Conservation (phyloP, 2,797 vertebrate species). For the Microhierax caerulescens region DNA sequence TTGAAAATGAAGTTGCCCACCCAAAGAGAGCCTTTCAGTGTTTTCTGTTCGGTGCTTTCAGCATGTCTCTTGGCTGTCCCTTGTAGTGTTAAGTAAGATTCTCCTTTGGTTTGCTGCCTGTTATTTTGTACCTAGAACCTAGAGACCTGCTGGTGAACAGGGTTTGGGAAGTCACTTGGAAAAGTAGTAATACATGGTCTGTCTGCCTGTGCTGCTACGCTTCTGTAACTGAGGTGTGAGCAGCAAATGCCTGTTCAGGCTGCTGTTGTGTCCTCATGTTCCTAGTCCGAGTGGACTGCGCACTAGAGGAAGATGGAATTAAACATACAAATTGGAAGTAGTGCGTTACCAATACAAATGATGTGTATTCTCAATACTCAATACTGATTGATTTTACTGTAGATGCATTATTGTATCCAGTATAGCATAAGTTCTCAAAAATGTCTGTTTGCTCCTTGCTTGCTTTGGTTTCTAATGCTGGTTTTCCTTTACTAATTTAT, state of each 20-base stretch:
- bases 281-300: background rate
- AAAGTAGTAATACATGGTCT: background rate
- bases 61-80: background rate
- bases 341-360: background rate
- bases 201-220: background rate
- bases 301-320: background rate
- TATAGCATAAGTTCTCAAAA: background rate
- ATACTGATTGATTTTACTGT: background rate
- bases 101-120: background rate
- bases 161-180: background rate
- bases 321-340: background rate
- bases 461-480: conserved; percentile 22
- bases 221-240: background rate
- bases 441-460: conserved; percentile 8
- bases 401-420: background rate
- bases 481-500: conserved; percentile 67
- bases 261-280: background rate
- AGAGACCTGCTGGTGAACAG: background rate
- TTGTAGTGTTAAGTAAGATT: background rate
- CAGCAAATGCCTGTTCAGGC: background rate
- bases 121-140: background rate
- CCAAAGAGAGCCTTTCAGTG: background rate
- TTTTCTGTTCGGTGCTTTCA: background rate
- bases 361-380: background rate
- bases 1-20: background rate